Percentiles rank a stretch among this genome's conserved stretches.
Evolutionary conservation across 2,113 vertebrate genomes (phyloP).

Genomic region (Chionomys nivalis): DNA sequence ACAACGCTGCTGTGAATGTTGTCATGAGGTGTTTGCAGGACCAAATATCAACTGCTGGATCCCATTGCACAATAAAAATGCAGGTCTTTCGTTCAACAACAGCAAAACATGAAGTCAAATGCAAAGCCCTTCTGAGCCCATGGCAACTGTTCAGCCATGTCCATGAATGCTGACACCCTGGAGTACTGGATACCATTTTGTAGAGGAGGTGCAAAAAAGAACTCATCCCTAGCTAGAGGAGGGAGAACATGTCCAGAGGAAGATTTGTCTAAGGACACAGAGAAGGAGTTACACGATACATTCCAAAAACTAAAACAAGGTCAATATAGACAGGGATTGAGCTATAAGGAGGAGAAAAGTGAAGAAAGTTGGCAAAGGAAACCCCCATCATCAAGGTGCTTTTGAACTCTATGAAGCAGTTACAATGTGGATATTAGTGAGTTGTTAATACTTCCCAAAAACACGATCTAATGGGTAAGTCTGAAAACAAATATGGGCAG

Average conservation of each 20-base stretch:
- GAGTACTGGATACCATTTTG: neutral
- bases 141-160: neutral
- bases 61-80: neutral
- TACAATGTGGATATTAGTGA: neutral
- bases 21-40: neutral
- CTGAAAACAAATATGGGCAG: neutral
- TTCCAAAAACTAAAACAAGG: neutral
- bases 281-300: neutral
- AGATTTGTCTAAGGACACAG: neutral
- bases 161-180: neutral
- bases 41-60: neutral
- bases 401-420: neutral
- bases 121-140: neutral
- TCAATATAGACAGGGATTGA: neutral
- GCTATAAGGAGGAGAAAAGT: neutral
- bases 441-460: neutral
- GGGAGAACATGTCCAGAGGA: neutral
- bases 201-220: neutral
- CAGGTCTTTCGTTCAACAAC: neutral
- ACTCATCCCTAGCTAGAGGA: neutral
- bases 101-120: neutral
- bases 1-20: no score
- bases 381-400: neutral
- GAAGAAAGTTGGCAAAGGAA: neutral
- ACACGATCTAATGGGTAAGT: neutral